phyloP scores from a whole-genome alignment of 2,888 invertebrate species.

The Heteropelma amictum region DNA sequence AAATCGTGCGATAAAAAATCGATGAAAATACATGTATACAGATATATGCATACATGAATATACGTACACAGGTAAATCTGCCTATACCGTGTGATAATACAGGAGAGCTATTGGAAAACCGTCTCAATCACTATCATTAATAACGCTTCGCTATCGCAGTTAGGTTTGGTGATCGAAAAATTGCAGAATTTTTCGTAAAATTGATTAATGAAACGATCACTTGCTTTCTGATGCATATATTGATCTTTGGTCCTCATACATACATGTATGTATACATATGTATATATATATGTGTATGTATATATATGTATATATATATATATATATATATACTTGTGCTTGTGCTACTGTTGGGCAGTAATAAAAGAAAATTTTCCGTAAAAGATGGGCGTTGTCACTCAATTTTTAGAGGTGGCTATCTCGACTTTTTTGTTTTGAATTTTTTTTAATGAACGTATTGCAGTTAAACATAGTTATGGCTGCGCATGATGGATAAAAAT shows the following conservation, averaged over 20 bases:
- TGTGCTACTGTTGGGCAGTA: no score
- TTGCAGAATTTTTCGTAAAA: slow-evolving; percentile 18
- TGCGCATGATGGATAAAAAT: no score
- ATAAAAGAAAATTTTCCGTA: no score
- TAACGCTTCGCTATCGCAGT: slow-evolving; percentile 37
- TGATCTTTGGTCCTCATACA: background rate
- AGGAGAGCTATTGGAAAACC: slow-evolving; percentile 28
- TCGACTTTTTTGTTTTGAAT: no score
- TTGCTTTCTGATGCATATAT: background rate
- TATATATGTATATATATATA: no score
- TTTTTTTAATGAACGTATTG: no score
- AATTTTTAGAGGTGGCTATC: no score
- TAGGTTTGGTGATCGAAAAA: slow-evolving; percentile 32
- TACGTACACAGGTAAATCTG: background rate
- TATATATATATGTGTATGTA: no score
- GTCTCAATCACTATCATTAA: slow-evolving; percentile 41
- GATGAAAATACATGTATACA: background rate
- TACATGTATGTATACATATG: no score
- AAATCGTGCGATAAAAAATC: slow-evolving; percentile 18
- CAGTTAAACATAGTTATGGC: no score
- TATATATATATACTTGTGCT: no score
- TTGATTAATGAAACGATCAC: slow-evolving; percentile 18
- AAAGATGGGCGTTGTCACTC: no score
- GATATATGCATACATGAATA: background rate
- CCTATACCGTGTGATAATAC: background rate